Percentiles rank a stretch among this genome's conserved stretches.
These are phyloP conservation scores for Steinernema khuongi DNA, from an alignment of 1,140 invertebrate species.

Conservation along the genomic window DNA sequence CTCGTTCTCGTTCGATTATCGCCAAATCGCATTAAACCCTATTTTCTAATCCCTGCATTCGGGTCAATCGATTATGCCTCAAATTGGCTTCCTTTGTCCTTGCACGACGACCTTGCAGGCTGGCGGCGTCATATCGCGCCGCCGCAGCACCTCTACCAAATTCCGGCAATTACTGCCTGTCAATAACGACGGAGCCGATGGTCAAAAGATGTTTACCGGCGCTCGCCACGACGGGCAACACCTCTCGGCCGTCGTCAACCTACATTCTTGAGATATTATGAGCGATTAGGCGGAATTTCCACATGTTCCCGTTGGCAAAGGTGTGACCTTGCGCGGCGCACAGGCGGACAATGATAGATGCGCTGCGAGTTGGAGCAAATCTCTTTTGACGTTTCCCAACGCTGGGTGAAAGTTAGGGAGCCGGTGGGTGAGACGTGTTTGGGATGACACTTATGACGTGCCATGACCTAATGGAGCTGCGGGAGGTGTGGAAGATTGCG, in stretches of 20 bases:
- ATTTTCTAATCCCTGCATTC: constrained; percentile 5
- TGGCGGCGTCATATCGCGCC: no score
- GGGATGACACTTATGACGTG: constrained; percentile 1
- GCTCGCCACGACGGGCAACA: no score
- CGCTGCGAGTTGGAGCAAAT: no score
- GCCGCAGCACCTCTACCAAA: neutral
- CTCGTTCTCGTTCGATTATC: no score
- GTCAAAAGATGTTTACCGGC: neutral
- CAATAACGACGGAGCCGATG: neutral
- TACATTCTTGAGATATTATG: neutral
- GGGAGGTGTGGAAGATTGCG: neutral
- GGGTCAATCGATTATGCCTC: constrained; percentile 13
- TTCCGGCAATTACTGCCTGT: constrained; percentile 15
- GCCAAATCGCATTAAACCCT: no score
- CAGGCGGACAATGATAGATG: neutral
- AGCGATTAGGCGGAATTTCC: neutral
- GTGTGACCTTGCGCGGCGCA: neutral
- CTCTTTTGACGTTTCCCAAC: neutral
- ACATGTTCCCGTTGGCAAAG: no score
- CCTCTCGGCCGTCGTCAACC: neutral
- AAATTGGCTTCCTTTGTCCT: constrained; percentile 7
- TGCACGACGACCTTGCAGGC: constrained; percentile 5
- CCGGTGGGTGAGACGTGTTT: no score
- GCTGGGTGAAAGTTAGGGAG: no score
- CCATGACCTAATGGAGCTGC: neutral